Evolutionary conservation across 2,113 vertebrate genomes (phyloP).

Genomic region (Sceloporus undulatus): DNA sequence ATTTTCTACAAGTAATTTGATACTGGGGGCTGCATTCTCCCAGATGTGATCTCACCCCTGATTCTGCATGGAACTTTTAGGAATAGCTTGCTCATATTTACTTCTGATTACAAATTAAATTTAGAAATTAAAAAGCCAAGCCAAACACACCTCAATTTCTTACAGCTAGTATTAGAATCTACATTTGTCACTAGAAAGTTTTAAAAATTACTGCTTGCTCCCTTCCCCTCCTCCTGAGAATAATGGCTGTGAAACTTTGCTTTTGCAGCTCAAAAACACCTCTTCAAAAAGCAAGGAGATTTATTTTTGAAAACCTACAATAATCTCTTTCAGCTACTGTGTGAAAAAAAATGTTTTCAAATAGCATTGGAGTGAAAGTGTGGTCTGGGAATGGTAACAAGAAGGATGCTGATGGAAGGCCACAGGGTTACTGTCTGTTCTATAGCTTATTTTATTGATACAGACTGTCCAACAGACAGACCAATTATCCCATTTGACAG

Average conservation of each 20-base stretch:
- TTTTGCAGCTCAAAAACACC: conserved; percentile 55
- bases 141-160: conserved; percentile 50
- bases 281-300: conserved; percentile 44
- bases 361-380: neutral
- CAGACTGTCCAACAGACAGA: neutral
- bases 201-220: conserved; percentile 54
- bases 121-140: conserved; percentile 55
- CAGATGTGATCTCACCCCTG: conserved; percentile 70
- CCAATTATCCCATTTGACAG: conserved; percentile 1
- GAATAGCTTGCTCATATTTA: conserved; percentile 69
- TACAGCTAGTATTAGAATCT: conserved; percentile 58
- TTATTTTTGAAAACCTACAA: conserved; percentile 11
- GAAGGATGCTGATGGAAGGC: conserved; percentile 1
- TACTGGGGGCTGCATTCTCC: conserved; percentile 49
- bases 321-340: neutral
- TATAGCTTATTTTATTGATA: neutral
- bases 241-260: conserved; percentile 61
- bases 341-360: neutral
- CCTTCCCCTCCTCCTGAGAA: conserved; percentile 42
- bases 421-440: neutral
- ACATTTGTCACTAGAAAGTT: conserved; percentile 67
- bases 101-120: conserved; percentile 56
- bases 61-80: conserved; percentile 62
- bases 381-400: neutral
- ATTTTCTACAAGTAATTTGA: conserved; percentile 65